Evolutionary conservation across 2,888 invertebrate genomes (phyloP).

Genomic region (Callosobruchus maculatus): DNA sequence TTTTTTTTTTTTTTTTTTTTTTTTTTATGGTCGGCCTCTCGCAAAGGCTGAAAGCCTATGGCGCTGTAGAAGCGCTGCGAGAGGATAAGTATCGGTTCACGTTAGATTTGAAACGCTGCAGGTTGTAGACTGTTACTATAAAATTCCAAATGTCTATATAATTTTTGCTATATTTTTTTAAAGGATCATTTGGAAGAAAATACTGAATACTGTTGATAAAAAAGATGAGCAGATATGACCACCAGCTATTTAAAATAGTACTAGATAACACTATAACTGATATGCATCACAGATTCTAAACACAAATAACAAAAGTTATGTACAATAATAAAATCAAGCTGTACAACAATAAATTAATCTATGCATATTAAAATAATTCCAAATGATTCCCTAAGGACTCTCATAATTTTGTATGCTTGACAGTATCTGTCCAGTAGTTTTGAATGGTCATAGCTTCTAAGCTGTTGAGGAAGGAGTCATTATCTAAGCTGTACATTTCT

Average conservation of each 20-base stretch:
- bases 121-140: too few species aligned
- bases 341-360: constrained; percentile 20
- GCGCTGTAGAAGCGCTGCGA: too few species aligned
- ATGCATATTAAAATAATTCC: constrained; percentile 27
- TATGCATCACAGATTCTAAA: constrained; percentile 49
- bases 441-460: constrained; percentile 92
- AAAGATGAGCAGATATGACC: neutral
- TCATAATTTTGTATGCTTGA: constrained; percentile 85
- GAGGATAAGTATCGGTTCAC: too few species aligned
- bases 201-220: neutral
- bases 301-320: constrained; percentile 30
- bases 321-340: neutral
- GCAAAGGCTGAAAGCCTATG: too few species aligned
- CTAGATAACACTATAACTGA: constrained; percentile 30
- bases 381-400: constrained; percentile 2
- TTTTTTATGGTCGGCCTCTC: too few species aligned
- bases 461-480: constrained; percentile 90
- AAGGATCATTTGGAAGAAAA: neutral
- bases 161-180: too few species aligned
- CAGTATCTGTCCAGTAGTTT: constrained; percentile 90
- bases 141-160: too few species aligned
- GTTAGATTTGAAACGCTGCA: too few species aligned
- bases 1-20: too few species aligned
- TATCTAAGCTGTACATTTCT: constrained; percentile 92
- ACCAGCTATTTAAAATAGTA: neutral